Base-by-base conservation (phyloP, 2,888 invertebrate species). In the Marasmarcha lunaedactyla region DNA sequence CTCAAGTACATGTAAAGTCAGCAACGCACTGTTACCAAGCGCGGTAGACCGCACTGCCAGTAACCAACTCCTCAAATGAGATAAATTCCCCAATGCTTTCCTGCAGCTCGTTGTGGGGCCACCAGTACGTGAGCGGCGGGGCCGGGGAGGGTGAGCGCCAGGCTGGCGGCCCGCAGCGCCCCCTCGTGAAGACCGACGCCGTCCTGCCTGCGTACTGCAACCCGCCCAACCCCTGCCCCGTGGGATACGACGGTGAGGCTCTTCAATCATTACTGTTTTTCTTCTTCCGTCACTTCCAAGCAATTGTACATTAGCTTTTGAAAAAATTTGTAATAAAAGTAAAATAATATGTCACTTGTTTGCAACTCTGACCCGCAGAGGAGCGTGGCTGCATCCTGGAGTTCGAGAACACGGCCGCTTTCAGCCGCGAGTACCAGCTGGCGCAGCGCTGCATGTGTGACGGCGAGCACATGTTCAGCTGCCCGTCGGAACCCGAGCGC, bases 171-270 rank as follows among this genome's bases (percentile, higher is more conserved):
- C 85, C 86, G 37, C 90, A 89, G 53, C 73, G 83, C 27, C 88
- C 90, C 49, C 90, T 93, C 69, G 89, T 95, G 37, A 98, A 98
- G 76, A 90, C 93, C 2, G 97, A 98, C 62, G 92, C 93, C 7
- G 90, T 92, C 10, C 84, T 99, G 42, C 98, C 98, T 0, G 97
- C 98, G 13, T 99, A 99, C 74, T 99, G 99, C 71, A 97, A 98
- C 71, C 99, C 99, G 1, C 98, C 98, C 1, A 99, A 99, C 73
- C 99, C 99, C 0, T 99, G 99, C 63, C 99, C 98, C 1, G 89
- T 94, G 43, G 98, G 97, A 49, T 97, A 94, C 63, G 88, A 90
- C 46, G 90, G 94, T 92, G 72, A 71, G 51, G n/a, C n/a, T n/a
- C n/a, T n/a, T n/a, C n/a, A n/a, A n/a, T n/a, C n/a, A n/a, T n/a